Base-by-base conservation (phyloP, 2,113 vertebrate species). In the Saiga tatarica region DNA sequence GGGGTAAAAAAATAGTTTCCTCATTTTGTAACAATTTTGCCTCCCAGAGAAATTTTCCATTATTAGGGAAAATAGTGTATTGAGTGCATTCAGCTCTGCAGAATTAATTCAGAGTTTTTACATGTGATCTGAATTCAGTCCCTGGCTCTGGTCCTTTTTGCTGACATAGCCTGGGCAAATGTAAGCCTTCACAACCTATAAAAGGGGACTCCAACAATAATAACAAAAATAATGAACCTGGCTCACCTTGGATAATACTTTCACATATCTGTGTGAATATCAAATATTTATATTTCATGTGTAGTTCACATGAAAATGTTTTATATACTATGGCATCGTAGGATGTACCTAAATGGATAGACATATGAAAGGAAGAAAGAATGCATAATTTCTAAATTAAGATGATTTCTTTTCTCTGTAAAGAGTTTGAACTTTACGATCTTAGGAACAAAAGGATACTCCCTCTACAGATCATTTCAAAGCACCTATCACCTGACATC, bases 321-420 rank as follows among this genome's bases (percentile, higher is more conserved):
- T 93, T 79, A 57, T 50, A 53, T 87, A 64, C 39, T 36, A 45
- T 74, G 64, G 81, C 39, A 90, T 13, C 21, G 53, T 50, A 91
- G 25, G 62, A 52, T 87, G 45, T 67, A 95, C 67, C 57, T 93
- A 83, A 13, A 86, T 50, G 26, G 39, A 12, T 14, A 71, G 62
- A 93, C 79, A 71, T 91, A n/a, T 55, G n/a, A 96, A 91, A 88
- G 78, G 57, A 64, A 96, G 33, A 85, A 36, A 90, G 21, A 87
- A 88, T 81, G 45, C 45, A 88, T 84, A 95, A 60, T 93, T 95
- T 91, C 85, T 84, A 87, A 95, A 79, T 79, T 89, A 94, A 83
- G 12, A 84, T 91, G 42, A 96, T 88, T 96, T 47, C n/a, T 93
- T 91, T 91, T 90, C 79, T 74, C 52, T 74, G 30, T 82, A 60